Base-by-base conservation (phyloP, 2,797 vertebrate genomes). In the Molossus molossus region DNA sequence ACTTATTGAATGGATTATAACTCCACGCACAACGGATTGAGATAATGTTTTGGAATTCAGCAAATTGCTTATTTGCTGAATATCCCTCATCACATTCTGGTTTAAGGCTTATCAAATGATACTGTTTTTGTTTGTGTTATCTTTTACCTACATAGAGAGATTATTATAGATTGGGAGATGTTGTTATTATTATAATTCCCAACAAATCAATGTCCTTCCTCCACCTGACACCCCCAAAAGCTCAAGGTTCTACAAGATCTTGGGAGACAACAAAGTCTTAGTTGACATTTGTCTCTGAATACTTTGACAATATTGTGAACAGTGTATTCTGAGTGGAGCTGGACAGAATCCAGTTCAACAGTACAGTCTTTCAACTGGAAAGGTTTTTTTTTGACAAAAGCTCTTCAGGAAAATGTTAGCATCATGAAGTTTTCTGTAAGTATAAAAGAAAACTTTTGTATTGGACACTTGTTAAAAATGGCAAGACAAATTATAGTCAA, bases 331-430 rank as follows among this genome's bases (percentile, higher is more conserved):
- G 3, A 81, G 11, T 23, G 7, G 1, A 0, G n/a, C 12, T 27
- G 23, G 15, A 72, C 4, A 90, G 64, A 83, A 62, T 84, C 6
- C 18, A 75, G 0, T 79, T 91, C 29, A 75, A 48, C 4, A 60
- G 62, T 69, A 50, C 0, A 12, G 1, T 3, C 20, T 83, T 25
- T 20, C 14, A 64, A 21, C 14, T 1, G 62, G 12, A 2, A 73
- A 53, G 1, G 37, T 58, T 70, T 58, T 70, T 58, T 70, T 25
- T 81, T 86, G 29, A 17, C 20, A 70, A 50, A 87, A 69, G 18
- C 18, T 83, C 27, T 69, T 92, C 33, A 75, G 75, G 29, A 87
- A 72, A 87, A 70, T 79, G 9, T 6, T 88, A 94, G 1, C n/a
- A 20, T 37, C 58, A 23, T 92, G 80, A 37, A 4, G 69, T 64